Conservation (phyloP, 2,797 vertebrate genomes). For the Sebastes matsubarae region DNA sequence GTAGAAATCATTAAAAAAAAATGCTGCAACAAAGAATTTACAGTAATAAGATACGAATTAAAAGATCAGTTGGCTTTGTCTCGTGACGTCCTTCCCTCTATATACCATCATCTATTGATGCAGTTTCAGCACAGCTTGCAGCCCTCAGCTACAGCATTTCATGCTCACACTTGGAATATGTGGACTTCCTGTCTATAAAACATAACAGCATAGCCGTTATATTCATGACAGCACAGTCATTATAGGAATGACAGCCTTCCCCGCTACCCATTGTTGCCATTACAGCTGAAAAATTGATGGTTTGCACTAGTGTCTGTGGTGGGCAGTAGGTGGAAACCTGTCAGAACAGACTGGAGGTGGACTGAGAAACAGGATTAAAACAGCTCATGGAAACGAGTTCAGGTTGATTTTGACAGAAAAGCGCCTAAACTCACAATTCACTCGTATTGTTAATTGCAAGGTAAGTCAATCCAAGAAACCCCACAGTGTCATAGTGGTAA, state of each 20-base stretch:
- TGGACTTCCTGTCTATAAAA: constrained; percentile 63
- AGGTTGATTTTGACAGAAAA: constrained; percentile 45
- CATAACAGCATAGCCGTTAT: constrained; percentile 66
- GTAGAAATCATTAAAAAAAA: not conserved
- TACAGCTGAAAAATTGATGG: constrained; percentile 61
- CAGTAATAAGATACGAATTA: not conserved
- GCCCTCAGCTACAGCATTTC: constrained; percentile 13
- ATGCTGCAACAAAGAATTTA: not conserved
- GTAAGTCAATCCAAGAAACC: constrained; percentile 29
- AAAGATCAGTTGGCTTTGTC: not conserved
- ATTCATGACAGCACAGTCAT: constrained; percentile 71
- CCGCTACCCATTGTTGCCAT: constrained; percentile 59
- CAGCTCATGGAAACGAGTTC: constrained; percentile 28
- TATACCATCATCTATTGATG: not conserved
- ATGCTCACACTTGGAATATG: constrained; percentile 47
- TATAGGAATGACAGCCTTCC: constrained; percentile 67
- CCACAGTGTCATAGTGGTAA: constrained; percentile 27
- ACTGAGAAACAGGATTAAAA: constrained; percentile 49
- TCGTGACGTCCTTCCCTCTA: not conserved
- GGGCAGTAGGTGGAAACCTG: constrained; percentile 71
- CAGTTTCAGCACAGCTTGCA: not conserved
- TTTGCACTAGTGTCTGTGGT: constrained; percentile 49
- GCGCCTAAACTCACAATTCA: constrained; percentile 38
- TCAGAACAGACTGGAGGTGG: constrained; percentile 63
- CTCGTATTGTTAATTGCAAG: constrained; percentile 45